phyloP scores from a whole-genome alignment of 2,888 invertebrate genomes.

The Tinea semifulvella region DNA sequence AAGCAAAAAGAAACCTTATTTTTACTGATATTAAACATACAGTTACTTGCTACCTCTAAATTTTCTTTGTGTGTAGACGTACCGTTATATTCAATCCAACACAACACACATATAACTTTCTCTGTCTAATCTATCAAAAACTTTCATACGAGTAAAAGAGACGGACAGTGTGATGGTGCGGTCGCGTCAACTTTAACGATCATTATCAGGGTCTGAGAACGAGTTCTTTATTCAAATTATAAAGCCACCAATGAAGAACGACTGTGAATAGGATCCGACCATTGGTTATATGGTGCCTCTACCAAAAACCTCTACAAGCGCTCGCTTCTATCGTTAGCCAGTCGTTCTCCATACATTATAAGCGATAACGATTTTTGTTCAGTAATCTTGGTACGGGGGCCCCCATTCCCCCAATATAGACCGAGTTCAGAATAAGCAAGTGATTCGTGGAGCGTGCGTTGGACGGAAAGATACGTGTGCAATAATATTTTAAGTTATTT shows the following conservation, averaged over 20 bases:
- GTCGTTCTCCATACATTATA: background rate
- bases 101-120: background rate
- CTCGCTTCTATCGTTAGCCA: background rate
- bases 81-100: background rate
- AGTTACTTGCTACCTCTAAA: background rate
- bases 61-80: conserved; percentile 7
- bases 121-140: background rate
- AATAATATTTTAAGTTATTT: conserved; percentile 7
- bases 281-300: conserved; percentile 6
- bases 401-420: conserved; percentile 9
- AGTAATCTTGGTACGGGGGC: background rate
- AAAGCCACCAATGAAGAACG: conserved; percentile 11
- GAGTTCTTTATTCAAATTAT: conserved; percentile 10
- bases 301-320: background rate
- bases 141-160: background rate
- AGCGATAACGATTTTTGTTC: background rate
- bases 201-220: conserved; percentile 7
- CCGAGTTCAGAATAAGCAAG: background rate
- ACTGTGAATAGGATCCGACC: background rate
- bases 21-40: background rate
- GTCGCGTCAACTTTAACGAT: background rate
- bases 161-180: background rate
- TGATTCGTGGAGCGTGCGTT: conserved; percentile 9
- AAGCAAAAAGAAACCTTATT: conserved; percentile 1
- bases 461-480: background rate